phyloP scores from a whole-genome alignment of 2,113 vertebrate genomes.

The Muscicapa adusta region DNA sequence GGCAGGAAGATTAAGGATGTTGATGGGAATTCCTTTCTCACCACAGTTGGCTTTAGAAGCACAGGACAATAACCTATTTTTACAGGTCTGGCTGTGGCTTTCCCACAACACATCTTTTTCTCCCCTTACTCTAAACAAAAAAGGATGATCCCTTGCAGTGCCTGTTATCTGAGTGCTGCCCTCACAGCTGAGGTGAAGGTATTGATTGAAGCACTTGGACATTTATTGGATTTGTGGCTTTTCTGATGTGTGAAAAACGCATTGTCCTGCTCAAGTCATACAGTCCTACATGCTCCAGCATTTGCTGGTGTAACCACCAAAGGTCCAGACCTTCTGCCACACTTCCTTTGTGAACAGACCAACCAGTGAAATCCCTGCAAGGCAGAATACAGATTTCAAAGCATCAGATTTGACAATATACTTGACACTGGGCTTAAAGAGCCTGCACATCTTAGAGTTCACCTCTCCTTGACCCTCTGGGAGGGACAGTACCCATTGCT shows the following conservation, averaged over 20 bases:
- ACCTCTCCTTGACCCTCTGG: slow-evolving; percentile 21
- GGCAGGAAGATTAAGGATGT: slow-evolving; percentile 2
- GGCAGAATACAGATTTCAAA: not conserved
- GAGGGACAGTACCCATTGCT: not conserved
- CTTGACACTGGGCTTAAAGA: not conserved
- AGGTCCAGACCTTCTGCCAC: not conserved
- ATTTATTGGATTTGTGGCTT: not conserved
- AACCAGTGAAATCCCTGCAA: not conserved
- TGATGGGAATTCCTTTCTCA: slow-evolving; percentile 28
- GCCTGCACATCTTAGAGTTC: not conserved
- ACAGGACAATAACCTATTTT: not conserved
- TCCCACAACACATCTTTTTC: not conserved
- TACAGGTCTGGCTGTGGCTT: not conserved
- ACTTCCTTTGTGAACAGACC: not conserved
- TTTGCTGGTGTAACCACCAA: not conserved
- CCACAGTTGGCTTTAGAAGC: not conserved
- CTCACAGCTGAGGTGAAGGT: not conserved
- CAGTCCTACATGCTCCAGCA: not conserved
- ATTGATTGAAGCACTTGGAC: not conserved
- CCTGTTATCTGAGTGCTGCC: slow-evolving; percentile 1
- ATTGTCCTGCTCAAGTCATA: not conserved
- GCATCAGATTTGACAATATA: not conserved
- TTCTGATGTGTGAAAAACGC: not conserved
- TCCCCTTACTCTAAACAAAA: not conserved
- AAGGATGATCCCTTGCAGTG: not conserved